Base-by-base conservation (phyloP, 2,113 vertebrate genomes). In the Trichomycterus rosablanca region DNA sequence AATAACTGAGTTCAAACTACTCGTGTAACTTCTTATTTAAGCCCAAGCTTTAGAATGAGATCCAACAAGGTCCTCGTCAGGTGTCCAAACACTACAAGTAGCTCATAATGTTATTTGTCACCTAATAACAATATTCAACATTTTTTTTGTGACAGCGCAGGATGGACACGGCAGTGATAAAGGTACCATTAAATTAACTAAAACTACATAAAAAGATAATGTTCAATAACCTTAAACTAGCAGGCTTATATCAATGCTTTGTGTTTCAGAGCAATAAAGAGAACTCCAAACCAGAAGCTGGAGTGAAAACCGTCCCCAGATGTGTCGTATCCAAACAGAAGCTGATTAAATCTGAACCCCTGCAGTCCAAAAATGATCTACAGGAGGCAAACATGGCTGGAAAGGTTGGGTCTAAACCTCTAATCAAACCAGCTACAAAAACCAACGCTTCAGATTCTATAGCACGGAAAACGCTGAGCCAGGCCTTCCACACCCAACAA, bases 231-330 rank as follows among this genome's bases (percentile, higher is more conserved):
- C 9, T n/a, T n/a, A n/a, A n/a, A n/a, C n/a, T n/a, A n/a, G n/a
- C n/a, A n/a, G n/a, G n/a, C n/a, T n/a, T n/a, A n/a, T n/a, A n/a
- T n/a, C n/a, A n/a, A n/a, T n/a, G n/a, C n/a, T n/a, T 66, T 61
- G 16, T 16, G 1, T 15, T 61, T 73, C 4, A 86, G 86, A 76
- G 12, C 62, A 84, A 87, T 58, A 87, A 88, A 67, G 87, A 88
- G 66, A 89, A 89, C 54, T 40, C 74, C 7, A 68, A 76, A 55
- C 82, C 84, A 20, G 24, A 14, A 7, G 12, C 6, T 57, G 72
- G 45, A 39, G 20, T 8, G 10, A 65, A 76, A 49, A 15, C 71
- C 1, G 16, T 65, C 3, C 59, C 56, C 32, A 75, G 48, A 71
- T 55, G 22, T 11, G 59, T 64, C 1, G 14, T 44, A 3, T 50